Conservation (phyloP, 2,797 vertebrate genomes). For the Alca torda region DNA sequence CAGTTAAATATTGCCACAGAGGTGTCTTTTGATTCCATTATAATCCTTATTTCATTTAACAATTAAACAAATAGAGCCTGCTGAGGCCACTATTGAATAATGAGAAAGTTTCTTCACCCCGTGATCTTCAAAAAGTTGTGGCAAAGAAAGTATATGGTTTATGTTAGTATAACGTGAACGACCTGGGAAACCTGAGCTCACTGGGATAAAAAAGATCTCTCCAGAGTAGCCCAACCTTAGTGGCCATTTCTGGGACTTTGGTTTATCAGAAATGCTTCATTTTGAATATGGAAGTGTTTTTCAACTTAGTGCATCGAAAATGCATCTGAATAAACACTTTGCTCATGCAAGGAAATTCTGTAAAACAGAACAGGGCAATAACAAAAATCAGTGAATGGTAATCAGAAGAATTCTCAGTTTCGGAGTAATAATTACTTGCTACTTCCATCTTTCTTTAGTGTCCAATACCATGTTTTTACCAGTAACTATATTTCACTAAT, state of each 20-base stretch:
- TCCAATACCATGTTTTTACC: background rate
- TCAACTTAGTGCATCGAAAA: background rate
- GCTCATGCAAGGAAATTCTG: background rate
- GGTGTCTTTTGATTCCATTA: conserved; percentile 25
- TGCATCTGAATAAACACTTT: background rate
- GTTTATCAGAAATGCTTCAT: background rate
- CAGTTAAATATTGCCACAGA: conserved; percentile 54
- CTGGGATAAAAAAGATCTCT: background rate
- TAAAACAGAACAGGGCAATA: background rate
- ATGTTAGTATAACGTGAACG: background rate
- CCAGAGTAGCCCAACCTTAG: background rate
- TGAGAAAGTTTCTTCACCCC: background rate
- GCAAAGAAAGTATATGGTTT: background rate
- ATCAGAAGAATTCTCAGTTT: background rate
- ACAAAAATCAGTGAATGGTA: background rate
- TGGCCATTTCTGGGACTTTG: background rate
- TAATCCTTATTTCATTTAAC: conserved; percentile 50
- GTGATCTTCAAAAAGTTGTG: background rate
- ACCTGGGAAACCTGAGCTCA: background rate
- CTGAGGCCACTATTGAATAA: background rate
- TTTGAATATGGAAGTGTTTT: background rate
- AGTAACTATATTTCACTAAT: background rate
- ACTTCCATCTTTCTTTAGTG: background rate
- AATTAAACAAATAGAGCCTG: conserved; percentile 40
- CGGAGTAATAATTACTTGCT: background rate